A percentile compares a stretch with the other conserved stretches of the same genome.
Evolutionary conservation across 2,888 invertebrate species (phyloP).

Genomic region (Cerastoderma edule): DNA sequence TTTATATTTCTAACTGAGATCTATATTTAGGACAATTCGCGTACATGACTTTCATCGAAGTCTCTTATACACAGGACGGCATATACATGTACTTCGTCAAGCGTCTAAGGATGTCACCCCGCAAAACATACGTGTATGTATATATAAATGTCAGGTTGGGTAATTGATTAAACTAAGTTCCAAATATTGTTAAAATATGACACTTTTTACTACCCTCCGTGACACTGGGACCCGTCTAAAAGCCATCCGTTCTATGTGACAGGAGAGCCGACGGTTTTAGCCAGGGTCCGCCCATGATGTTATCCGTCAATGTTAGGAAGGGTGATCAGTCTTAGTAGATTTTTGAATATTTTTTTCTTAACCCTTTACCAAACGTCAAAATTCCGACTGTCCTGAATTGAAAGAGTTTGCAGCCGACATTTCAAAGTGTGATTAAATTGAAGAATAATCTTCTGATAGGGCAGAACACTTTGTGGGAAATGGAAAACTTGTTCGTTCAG

Average conservation of each 20-base stretch:
- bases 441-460: too few species aligned
- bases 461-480: too few species aligned
- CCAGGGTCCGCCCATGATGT: conserved; percentile 1
- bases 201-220: conserved; percentile 18
- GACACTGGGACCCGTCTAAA: conserved; percentile 13
- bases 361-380: too few species aligned
- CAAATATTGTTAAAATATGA: conserved; percentile 28
- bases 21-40: not conserved
- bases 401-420: too few species aligned
- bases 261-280: conserved; percentile 11
- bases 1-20: too few species aligned
- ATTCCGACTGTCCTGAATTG: too few species aligned
- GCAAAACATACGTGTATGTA: conserved; percentile 17
- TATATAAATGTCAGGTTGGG: conserved; percentile 23
- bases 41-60: not conserved
- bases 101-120: too few species aligned
- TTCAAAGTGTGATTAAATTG: too few species aligned
- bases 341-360: too few species aligned
- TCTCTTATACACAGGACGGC: not conserved
- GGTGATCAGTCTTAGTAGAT: conserved; percentile 20
- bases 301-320: conserved; percentile 17
- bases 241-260: conserved; percentile 5
- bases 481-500: too few species aligned
- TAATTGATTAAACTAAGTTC: conserved; percentile 27
- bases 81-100: not conserved